phyloP scores from a whole-genome alignment of 2,797 vertebrate genomes.

The Coracias cyanogaster region DNA sequence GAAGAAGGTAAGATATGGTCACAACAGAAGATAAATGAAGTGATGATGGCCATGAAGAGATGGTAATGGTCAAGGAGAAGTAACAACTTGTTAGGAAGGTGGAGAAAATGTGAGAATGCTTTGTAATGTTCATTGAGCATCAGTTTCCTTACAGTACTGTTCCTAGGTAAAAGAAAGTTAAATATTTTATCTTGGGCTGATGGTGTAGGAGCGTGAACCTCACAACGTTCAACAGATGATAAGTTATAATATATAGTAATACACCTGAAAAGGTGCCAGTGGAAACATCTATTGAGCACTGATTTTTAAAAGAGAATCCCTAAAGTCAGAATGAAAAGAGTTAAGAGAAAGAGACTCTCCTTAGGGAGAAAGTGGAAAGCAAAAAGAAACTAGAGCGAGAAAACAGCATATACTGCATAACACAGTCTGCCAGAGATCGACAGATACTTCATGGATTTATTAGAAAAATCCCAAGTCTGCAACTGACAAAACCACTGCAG shows the following conservation, averaged over 20 bases:
- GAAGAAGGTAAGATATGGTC: not conserved
- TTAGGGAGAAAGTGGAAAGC: not conserved
- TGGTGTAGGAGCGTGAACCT: not conserved
- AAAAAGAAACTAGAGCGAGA: not conserved
- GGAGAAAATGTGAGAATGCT: not conserved
- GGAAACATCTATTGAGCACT: not conserved
- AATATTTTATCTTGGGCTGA: not conserved
- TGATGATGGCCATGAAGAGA: not conserved
- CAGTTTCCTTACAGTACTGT: not conserved
- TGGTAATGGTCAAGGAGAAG: not conserved
- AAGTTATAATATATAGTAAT: not conserved
- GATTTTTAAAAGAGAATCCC: not conserved
- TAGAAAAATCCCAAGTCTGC: not conserved
- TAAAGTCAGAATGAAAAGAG: not conserved
- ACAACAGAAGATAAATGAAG: not conserved
- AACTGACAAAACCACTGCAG: not conserved
- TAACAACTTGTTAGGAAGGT: not conserved
- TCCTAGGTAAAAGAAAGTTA: not conserved
- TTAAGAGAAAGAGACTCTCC: not conserved
- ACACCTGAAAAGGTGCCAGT: not conserved
- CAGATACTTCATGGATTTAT: not conserved
- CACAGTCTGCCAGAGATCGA: not conserved
- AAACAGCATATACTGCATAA: not conserved
- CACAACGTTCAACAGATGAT: not conserved
- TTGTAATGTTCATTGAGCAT: not conserved